Conservation (phyloP, 2,113 vertebrate genomes). For the Gavia stellata region DNA sequence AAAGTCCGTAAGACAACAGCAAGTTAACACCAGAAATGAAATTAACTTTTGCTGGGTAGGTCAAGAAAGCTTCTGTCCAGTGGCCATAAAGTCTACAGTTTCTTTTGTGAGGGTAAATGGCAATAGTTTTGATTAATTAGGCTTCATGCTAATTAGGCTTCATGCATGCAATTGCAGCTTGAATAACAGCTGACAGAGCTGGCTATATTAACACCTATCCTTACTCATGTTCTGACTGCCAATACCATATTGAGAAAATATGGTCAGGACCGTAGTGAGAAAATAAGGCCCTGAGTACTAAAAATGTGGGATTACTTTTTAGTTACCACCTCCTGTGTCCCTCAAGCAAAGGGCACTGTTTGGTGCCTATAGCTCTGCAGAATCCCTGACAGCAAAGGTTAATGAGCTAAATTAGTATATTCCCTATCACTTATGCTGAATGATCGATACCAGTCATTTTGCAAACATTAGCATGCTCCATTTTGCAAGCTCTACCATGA, state of each 20-base stretch:
- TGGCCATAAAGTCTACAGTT: background rate
- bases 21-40: background rate
- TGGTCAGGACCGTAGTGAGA: background rate
- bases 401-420: background rate
- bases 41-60: background rate
- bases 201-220: background rate
- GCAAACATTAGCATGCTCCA: background rate
- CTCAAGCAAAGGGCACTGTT: background rate
- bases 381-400: background rate
- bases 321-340: background rate
- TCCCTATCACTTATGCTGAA: background rate
- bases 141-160: background rate
- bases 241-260: background rate
- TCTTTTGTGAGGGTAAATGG: background rate
- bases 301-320: background rate
- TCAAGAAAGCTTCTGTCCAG: background rate
- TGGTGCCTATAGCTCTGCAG: background rate
- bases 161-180: background rate
- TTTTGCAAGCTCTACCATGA: background rate
- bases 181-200: background rate
- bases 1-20: too few species aligned
- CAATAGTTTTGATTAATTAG: too few species aligned
- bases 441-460: too few species aligned
- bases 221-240: background rate
- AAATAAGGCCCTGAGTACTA: background rate